Base-by-base conservation (phyloP, 2,797 vertebrate species). In the Urophycis tenuis region DNA sequence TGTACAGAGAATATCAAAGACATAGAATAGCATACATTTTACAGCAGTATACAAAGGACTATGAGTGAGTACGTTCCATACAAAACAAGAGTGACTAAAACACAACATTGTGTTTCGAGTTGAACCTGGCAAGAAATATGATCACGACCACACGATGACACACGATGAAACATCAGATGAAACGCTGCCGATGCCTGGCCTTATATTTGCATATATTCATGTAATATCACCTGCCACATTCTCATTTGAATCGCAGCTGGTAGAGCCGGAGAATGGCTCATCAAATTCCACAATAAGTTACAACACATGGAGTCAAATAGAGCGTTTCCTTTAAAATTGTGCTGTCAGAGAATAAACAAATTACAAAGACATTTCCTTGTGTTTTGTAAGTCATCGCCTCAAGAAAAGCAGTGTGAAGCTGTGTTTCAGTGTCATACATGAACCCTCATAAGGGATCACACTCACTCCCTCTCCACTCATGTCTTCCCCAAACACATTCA, bases 151-250 rank as follows among this genome's bases (percentile, higher is more conserved):
- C 22, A 11, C 29, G 60, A 67, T 10, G 2, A 67, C 45, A 53
- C 74, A 81, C 53, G 33, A 78, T 71, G 78, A 17, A 81, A 77
- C 78, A 86, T 1, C n/a, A 34, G 77, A 79, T 82, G 87, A 79
- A 39, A 74, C 41, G 71, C 34, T 29, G 45, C 25, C 12, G 70
- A 72, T 10, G 31, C 71, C 82, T 87, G 86, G 90, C 89, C 87
- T 91, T 88, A 87, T 87, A 90, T 91, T 91, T 92, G 91, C 91
- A 92, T 92, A 92, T 92, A 67, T 92, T 88, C 89, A 91, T 88
- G 88, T 90, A 92, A 92, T 90, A 88, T 89, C 89, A 90, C 89
- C 87, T 87, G 83, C 82, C 85, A 83, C 86, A 73, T 84, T 90
- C 86, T 85, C 86, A 85, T 89, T 91, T 89, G 90, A 91, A 90